Evolutionary conservation across 2,797 vertebrate species (phyloP).

Genomic region (Acipenser oxyrinchus): DNA sequence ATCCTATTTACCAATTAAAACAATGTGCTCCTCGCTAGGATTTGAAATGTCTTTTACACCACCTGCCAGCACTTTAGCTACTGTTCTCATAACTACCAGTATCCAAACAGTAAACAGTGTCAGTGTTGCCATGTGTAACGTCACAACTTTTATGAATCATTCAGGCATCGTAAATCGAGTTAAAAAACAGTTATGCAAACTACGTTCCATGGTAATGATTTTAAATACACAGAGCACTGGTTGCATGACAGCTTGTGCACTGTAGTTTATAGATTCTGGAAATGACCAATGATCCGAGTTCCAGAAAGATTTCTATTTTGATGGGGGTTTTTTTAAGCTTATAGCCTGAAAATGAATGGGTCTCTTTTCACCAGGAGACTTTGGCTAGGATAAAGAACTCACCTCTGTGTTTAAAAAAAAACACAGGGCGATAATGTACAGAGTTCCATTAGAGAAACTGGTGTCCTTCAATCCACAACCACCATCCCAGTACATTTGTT

Average conservation of each 20-base stretch:
- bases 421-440: too few relatives aligned
- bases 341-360: not conserved
- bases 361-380: not conserved
- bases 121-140: constrained; percentile 18
- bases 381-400: too few relatives aligned
- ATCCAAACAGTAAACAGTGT: constrained; percentile 19
- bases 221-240: not conserved
- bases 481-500: too few relatives aligned
- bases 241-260: constrained; percentile 14
- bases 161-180: not conserved
- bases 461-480: too few relatives aligned
- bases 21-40: too few relatives aligned
- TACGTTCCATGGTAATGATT: constrained; percentile 1
- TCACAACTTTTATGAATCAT: constrained; percentile 5
- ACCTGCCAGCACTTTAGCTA: constrained; percentile 7
- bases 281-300: constrained; percentile 1
- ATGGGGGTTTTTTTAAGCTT: not conserved
- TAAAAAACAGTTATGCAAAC: constrained; percentile 9
- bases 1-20: too few relatives aligned
- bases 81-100: constrained; percentile 9
- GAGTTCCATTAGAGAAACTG: too few relatives aligned
- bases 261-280: constrained; percentile 17
- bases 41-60: not conserved
- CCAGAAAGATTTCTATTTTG: not conserved
- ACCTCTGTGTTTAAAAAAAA: too few relatives aligned